Evolutionary conservation across 2,888 invertebrate genomes (phyloP), one percentile per base, ranked within the genome.

Genomic region (Mimachlamys varia): DNA sequence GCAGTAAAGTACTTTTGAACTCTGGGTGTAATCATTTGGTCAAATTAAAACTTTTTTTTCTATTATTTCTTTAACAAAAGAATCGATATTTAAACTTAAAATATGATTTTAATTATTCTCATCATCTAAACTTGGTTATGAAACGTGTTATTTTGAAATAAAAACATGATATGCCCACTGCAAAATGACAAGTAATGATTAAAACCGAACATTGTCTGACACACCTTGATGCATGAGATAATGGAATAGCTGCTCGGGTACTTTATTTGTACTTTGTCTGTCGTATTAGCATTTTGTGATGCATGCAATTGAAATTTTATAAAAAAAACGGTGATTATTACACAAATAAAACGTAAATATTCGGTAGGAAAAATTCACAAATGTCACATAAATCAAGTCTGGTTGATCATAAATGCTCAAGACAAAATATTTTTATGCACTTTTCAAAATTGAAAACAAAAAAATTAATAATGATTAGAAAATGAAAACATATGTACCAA

Each of bases 51-150:
- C 3, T 5, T 5, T 5, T 5, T 5, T 5, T 5, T 5, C 44
- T 44, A 7, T 44, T 44, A 44, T 44, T 44, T 44, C 44, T 7
- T 7, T 44, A 7, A 76, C 17, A 7, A 27, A 76, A 76, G 22
- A 76, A 76, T 76, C 33, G 4, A 76, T 76, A 27, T 33, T 76
- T 33, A 33, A 27, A 76, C n/a, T n/a, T n/a, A n/a, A n/a, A n/a
- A n/a, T n/a, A n/a, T n/a, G n/a, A n/a, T n/a, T n/a, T n/a, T n/a
- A 76, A 76, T 76, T 33, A 76, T 76, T 76, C 33, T 33, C 76
- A 33, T 33, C 76, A 33, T 76, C 15, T 76, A 27, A 76, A 33
- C 12, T 76, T 76, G 2, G 17, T 12, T 76, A 76, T 27, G 27
- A 76, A 33, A 10, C 33, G 7, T 76, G 2, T 76, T 76, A 27